phyloP scores from a whole-genome alignment of 2,113 vertebrate species.

The Prolemur simus region DNA sequence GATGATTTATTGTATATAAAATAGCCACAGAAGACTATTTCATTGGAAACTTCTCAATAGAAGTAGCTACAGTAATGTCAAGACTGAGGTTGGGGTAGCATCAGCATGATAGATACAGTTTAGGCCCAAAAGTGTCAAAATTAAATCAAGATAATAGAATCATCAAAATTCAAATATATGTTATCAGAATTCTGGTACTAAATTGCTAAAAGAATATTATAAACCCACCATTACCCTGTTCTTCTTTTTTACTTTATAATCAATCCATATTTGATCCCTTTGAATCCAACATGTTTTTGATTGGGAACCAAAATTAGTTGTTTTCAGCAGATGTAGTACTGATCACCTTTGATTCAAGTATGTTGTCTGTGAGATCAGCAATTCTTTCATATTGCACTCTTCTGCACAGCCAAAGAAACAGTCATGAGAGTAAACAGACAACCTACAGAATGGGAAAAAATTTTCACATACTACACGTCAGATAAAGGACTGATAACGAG shows the following conservation, averaged over 20 bases:
- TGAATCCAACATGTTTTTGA: background rate
- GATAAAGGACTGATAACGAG: too few relatives aligned
- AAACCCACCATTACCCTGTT: background rate
- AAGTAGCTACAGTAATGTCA: background rate
- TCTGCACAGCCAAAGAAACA: too few relatives aligned
- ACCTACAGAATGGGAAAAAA: too few relatives aligned
- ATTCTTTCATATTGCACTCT: background rate
- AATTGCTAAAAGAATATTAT: background rate
- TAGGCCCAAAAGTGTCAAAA: background rate
- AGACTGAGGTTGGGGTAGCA: background rate
- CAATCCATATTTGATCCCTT: background rate
- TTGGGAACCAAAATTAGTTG: background rate
- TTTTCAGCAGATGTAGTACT: background rate
- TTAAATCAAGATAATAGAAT: background rate
- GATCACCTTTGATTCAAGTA: background rate
- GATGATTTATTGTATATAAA: background rate
- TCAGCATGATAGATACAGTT: background rate
- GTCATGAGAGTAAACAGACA: too few relatives aligned
- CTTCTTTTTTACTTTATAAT: background rate
- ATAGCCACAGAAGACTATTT: background rate
- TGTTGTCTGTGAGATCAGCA: background rate
- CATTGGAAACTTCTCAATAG: background rate
- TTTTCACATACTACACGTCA: too few relatives aligned
- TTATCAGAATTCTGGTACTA: background rate
- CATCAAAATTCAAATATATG: background rate